Evolutionary conservation across 2,797 vertebrate species (phyloP), one percentile per base, ranked within the genome.

Genomic region (Gorsachius magnificus): DNA sequence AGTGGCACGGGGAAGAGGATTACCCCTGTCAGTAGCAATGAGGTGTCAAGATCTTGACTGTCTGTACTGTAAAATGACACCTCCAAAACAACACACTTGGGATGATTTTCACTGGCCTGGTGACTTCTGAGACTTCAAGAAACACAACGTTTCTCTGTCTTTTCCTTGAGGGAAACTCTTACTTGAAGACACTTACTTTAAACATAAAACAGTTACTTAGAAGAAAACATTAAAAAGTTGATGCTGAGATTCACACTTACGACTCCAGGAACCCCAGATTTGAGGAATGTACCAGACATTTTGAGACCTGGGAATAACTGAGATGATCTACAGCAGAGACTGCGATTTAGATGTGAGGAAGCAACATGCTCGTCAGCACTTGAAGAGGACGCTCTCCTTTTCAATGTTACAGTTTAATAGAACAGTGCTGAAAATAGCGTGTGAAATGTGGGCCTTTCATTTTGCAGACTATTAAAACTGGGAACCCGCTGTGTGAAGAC

Each of bases 391-490:
- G 71, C 87, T 94, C 87, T 96, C 96, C 88, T 96, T 95, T 93
- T 92, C 95, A 80, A 9, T 58, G 89, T 93, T 95, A 90, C 87
- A 86, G 65, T 95, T 96, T 96, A 96, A 96, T 89, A 69, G 93
- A 94, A 58, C 4, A 9, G 65, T 12, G 90, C 95, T 92, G 94
- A 96, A 97, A 97, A 97, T 96, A 97, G 90, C 5, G 1, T 90
- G 85, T 93, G 92, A 97, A 93, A 97, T 93, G 94, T 96, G 90
- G 95, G 79, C 84, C 95, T 97, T 97, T 97, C 96, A 95, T 91
- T 93, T 35, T 36, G 65, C 90, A 96, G 95, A 81, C 93, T 96
- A 96, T 97, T 96, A 96, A 90, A 96, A 91, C 95, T 5, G 56
- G 91, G 85, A 97, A 90, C 93, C 93, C 0, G 81, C 96, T 96